Evolutionary conservation across 2,113 vertebrate species (phyloP).

Genomic region (Phalacrocorax aristotelis): DNA sequence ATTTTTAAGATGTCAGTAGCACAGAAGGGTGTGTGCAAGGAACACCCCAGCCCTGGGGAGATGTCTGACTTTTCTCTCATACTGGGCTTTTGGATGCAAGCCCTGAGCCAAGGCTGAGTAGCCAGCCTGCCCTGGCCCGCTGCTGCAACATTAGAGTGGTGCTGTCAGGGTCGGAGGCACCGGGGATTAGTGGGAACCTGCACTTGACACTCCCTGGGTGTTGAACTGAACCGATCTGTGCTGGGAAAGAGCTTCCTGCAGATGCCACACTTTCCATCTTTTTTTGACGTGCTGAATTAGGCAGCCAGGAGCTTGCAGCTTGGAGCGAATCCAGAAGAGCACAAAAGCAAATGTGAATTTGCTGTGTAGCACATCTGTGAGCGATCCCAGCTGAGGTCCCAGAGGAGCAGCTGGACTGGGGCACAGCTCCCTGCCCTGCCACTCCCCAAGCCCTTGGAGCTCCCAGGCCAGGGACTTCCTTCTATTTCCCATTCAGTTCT

Average conservation of each 20-base stretch:
- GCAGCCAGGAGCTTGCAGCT: not conserved
- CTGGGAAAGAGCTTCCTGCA: not conserved
- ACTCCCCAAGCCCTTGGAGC: accelerated
- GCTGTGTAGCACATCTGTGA: not conserved
- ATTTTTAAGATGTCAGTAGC: not conserved
- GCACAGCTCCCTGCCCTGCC: not conserved
- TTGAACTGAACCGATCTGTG: not conserved
- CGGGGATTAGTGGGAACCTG: not conserved
- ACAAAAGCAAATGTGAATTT: not conserved
- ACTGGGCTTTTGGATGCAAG: not conserved
- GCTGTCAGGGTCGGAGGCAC: accelerated
- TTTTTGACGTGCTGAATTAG: not conserved
- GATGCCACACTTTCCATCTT: not conserved
- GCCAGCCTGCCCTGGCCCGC: not conserved
- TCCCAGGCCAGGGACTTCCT: not conserved
- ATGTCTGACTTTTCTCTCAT: not conserved
- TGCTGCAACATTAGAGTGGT: not conserved
- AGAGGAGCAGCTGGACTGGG: not conserved
- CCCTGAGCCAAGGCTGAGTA: not conserved
- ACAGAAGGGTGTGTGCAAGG: not conserved
- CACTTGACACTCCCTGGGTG: not conserved
- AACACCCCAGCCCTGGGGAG: not conserved
- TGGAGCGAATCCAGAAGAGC: not conserved
- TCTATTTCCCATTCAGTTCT: not conserved
- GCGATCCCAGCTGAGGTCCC: accelerated